Percentiles rank a stretch among this genome's conserved stretches.
phyloP scores from a whole-genome alignment of 2,888 invertebrate species.

The Hemicrepidius hirtus region DNA sequence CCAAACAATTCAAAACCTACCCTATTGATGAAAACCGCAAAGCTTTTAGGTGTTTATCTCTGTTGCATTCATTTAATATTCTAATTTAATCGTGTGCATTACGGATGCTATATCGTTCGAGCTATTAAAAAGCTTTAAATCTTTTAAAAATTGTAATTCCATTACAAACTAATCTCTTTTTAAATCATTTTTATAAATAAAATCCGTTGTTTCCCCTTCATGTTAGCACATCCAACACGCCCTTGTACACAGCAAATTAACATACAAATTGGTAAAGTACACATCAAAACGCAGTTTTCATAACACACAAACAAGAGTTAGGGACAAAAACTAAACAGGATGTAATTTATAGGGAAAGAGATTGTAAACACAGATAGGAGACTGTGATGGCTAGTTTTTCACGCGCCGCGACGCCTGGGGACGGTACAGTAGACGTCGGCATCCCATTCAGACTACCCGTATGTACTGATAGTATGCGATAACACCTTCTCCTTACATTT shows the following conservation, averaged over 20 bases:
- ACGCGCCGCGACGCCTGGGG: conserved; percentile 48
- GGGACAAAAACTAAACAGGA: conserved; percentile 52
- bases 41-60: too few species aligned
- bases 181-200: not conserved
- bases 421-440: conserved; percentile 24
- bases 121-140: too few species aligned
- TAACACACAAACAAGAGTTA: conserved; percentile 31
- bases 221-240: conserved; percentile 12
- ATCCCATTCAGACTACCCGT: conserved; percentile 29
- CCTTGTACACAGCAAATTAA: conserved; percentile 30
- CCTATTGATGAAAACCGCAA: too few species aligned
- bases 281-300: conserved; percentile 41
- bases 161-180: not conserved
- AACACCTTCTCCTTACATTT: conserved; percentile 14
- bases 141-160: not conserved
- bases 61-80: too few species aligned
- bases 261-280: conserved; percentile 43
- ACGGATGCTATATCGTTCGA: too few species aligned
- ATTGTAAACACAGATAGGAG: conserved; percentile 55
- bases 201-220: not conserved
- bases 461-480: conserved; percentile 25
- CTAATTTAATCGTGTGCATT: too few species aligned
- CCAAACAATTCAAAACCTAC: too few species aligned
- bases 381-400: conserved; percentile 53
- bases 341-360: conserved; percentile 56